Percentiles rank a stretch among this genome's conserved stretches.
Conservation (phyloP, 2,797 vertebrate genomes). For the Sebastes oblongus region DNA sequence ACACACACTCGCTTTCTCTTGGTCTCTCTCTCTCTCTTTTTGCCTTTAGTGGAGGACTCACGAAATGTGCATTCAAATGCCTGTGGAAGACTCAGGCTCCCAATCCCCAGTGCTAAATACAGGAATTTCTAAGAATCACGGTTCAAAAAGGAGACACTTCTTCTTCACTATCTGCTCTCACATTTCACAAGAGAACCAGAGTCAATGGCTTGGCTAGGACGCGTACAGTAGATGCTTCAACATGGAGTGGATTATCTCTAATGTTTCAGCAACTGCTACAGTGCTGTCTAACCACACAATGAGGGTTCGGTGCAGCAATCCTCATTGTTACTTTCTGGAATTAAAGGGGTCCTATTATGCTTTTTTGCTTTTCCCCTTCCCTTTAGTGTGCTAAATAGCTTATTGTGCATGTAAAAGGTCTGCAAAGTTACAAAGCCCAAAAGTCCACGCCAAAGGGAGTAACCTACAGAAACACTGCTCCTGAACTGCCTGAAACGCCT, state of each 20-base stretch:
- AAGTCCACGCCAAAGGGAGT: too few relatives aligned
- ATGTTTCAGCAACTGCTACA: conserved; percentile 28
- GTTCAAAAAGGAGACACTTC: conserved; percentile 78
- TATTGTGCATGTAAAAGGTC: too few relatives aligned
- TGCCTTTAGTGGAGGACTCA: conserved; percentile 71
- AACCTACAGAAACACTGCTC: too few relatives aligned
- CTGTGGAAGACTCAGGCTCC: conserved; percentile 76
- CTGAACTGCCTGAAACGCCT: too few relatives aligned
- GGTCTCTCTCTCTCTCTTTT: conserved; percentile 34
- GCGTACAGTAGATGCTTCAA: conserved; percentile 54
- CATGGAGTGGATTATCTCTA: conserved; percentile 52
- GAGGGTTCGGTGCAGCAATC: not conserved
- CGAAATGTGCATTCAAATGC: conserved; percentile 79
- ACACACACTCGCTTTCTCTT: conserved; percentile 33
- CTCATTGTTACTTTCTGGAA: not conserved
- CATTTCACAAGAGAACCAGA: conserved; percentile 68
- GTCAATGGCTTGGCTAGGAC: conserved; percentile 61
- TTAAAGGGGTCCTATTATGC: not conserved
- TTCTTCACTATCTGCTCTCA: conserved; percentile 69
- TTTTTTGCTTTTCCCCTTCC: too few relatives aligned
- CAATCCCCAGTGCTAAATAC: conserved; percentile 82
- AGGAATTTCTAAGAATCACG: conserved; percentile 83
- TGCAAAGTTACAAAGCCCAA: too few relatives aligned
- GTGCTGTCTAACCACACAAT: not conserved
- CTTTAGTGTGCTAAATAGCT: too few relatives aligned